Percentiles rank a stretch among this genome's conserved stretches.
phyloP scores from a whole-genome alignment of 2,113 vertebrate species.

The Columbina picui region DNA sequence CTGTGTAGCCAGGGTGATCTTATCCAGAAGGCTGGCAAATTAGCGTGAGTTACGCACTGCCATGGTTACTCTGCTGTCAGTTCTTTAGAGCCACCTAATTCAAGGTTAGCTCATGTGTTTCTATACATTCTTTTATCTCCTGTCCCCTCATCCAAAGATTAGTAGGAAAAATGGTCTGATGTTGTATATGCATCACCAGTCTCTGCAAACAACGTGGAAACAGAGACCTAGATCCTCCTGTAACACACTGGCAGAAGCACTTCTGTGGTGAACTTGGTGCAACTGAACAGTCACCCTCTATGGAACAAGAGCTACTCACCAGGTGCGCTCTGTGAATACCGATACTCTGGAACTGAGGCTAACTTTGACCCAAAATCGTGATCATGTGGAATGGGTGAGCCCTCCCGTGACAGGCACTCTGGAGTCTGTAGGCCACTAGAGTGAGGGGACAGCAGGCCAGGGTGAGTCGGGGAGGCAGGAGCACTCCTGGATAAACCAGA shows the following conservation, averaged over 20 bases:
- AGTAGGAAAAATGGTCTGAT: neutral
- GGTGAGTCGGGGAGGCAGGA: slow-evolving; percentile 95
- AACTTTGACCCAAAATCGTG: slow-evolving; percentile 92
- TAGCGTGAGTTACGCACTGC: neutral
- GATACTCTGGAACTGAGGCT: slow-evolving; percentile 93
- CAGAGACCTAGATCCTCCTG: neutral
- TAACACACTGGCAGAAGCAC: neutral
- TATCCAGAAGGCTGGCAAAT: neutral
- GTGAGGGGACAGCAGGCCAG: slow-evolving; percentile 91
- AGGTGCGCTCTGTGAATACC: slow-evolving; percentile 95
- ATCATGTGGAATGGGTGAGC: slow-evolving; percentile 92
- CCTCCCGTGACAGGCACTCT: slow-evolving; percentile 94
- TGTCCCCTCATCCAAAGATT: neutral
- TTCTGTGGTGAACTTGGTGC: neutral
- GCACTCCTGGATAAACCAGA: slow-evolving; percentile 85
- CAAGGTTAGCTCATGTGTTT: neutral
- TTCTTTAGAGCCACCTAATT: neutral
- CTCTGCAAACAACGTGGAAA: neutral
- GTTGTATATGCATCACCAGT: neutral
- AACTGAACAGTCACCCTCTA: neutral
- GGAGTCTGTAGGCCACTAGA: slow-evolving; percentile 96
- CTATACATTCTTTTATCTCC: neutral
- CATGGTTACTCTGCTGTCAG: neutral
- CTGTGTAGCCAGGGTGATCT: neutral
- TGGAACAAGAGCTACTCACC: slow-evolving; percentile 76